Evolutionary conservation across 30 jellyfish, hydroid and myxozoan species (phyloP).

Genomic region (Aurelia coerulea): DNA sequence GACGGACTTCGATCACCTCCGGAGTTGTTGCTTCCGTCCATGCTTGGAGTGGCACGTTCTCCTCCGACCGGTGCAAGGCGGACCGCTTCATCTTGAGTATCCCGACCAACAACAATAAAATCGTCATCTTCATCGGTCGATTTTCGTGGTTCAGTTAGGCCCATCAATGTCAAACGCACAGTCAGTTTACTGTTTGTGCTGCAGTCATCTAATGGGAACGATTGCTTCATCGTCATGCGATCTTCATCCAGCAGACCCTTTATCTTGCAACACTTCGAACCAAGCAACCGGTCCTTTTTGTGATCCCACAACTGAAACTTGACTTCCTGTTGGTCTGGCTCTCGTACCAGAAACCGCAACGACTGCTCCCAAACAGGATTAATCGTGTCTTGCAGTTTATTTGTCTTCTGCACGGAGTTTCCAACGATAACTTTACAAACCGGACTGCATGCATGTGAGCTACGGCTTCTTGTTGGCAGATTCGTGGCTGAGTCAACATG

Average conservation of each 20-base stretch:
- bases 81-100: background rate
- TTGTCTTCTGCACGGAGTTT: constrained; percentile 46
- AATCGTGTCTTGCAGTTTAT: constrained; percentile 54
- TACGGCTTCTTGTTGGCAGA: constrained; percentile 69
- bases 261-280: constrained; percentile 58
- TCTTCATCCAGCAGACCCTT: constrained; percentile 50
- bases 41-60: constrained; percentile 13
- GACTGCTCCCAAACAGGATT: constrained; percentile 85
- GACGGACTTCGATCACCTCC: constrained; percentile 5
- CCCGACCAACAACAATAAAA: background rate
- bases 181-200: constrained; percentile 62
- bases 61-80: background rate
- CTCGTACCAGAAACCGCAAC: constrained; percentile 69
- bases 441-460: constrained; percentile 69
- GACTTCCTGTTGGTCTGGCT: constrained; percentile 80
- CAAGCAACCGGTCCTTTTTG: constrained; percentile 85
- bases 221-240: constrained; percentile 68
- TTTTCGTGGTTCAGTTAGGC: constrained; percentile 39
- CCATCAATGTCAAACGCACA: constrained; percentile 46
- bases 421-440: constrained; percentile 77
- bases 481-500: constrained; percentile 78
- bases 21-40: constrained; percentile 17
- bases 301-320: constrained; percentile 78
- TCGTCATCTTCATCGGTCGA: constrained; percentile 38
- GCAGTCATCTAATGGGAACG: constrained; percentile 76